Conservation (phyloP, 2,113 vertebrate species). For the Regulus satrapa region DNA sequence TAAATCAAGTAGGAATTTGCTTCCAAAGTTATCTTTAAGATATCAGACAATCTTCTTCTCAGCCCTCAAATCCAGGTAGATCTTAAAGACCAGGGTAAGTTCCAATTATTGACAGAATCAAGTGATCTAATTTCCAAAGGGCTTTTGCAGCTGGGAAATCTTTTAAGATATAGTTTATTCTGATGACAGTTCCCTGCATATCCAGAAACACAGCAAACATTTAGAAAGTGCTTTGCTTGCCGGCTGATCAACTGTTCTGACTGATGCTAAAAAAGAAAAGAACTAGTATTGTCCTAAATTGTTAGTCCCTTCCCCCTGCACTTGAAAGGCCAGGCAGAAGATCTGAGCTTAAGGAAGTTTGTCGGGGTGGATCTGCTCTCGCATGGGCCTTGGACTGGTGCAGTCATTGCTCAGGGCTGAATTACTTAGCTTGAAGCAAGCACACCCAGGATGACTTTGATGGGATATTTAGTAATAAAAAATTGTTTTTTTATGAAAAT, state of each 20-base stretch:
- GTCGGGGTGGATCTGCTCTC: background rate
- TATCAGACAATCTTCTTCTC: background rate
- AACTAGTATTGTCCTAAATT: background rate
- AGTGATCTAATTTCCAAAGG: background rate
- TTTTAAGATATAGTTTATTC: background rate
- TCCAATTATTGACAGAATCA: background rate
- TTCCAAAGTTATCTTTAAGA: background rate
- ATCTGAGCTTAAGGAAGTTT: background rate
- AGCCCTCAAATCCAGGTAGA: background rate
- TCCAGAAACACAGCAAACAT: background rate
- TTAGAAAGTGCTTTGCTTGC: background rate
- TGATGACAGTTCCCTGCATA: fast-evolving
- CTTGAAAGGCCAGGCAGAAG: background rate
- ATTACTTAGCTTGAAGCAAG: background rate
- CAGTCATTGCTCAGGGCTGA: background rate
- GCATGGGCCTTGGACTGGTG: background rate
- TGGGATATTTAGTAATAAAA: background rate
- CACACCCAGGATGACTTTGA: background rate
- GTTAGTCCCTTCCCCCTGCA: fast-evolving
- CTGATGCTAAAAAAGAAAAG: background rate
- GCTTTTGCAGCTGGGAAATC: background rate
- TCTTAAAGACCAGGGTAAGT: background rate
- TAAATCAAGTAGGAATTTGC: background rate
- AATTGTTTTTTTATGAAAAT: background rate
- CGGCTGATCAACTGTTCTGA: background rate